These are phyloP conservation scores for Dendrocincla tyrannina DNA, from an alignment of 2,797 vertebrate species.

Conservation along the genomic window DNA sequence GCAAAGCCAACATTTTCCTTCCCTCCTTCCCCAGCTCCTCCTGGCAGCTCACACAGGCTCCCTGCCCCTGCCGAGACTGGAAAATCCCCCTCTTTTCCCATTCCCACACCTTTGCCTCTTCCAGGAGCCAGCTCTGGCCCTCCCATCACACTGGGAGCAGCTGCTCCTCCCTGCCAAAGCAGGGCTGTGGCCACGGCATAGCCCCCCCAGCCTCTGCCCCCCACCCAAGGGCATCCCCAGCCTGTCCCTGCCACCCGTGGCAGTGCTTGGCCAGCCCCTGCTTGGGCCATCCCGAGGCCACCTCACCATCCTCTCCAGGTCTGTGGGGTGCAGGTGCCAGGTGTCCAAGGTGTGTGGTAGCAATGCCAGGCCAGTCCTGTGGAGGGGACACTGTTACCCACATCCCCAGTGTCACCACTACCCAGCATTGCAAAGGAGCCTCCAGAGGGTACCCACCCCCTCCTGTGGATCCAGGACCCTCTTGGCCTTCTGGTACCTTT, in stretches of 20 bases:
- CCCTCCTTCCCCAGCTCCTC: constrained; percentile 64
- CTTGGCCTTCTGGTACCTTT: neutral
- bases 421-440: rapidly evolving
- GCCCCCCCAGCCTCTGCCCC: constrained; percentile 53
- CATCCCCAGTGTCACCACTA: rapidly evolving
- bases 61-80: constrained; percentile 36
- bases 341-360: constrained; percentile 42
- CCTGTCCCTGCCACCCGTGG: neutral
- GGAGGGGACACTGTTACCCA: rapidly evolving
- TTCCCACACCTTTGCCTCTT: constrained; percentile 62
- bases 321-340: rapidly evolving
- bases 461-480: neutral
- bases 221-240: neutral
- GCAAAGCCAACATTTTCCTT: constrained; percentile 48
- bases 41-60: neutral
- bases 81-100: constrained; percentile 62
- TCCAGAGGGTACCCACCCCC: neutral
- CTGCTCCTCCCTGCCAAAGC: neutral
- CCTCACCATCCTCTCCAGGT: neutral
- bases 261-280: neutral
- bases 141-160: neutral
- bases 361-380: constrained; percentile 64
- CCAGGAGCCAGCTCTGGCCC: constrained; percentile 59
- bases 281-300: neutral
- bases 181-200: neutral